Percentiles rank a stretch among this genome's conserved stretches.
Evolutionary conservation across 2,113 vertebrate species (phyloP).

Genomic region (Scalopus aquaticus): DNA sequence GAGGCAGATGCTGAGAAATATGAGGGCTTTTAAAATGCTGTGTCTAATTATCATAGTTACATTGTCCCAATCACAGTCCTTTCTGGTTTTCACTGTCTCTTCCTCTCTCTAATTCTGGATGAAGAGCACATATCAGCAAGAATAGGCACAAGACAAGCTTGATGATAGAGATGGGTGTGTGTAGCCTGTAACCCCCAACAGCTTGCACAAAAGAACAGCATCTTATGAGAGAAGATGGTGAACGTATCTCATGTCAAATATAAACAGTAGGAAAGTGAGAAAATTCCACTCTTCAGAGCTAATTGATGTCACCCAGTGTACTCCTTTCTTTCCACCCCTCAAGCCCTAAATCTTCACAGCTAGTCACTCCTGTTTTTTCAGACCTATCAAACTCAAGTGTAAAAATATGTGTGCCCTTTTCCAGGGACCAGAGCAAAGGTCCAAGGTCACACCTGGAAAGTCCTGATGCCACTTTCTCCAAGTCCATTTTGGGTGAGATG

Average conservation of each 20-base stretch:
- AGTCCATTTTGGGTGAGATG: slow-evolving; percentile 10
- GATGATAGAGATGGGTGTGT: background rate
- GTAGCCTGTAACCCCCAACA: background rate
- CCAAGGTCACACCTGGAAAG: slow-evolving; percentile 84
- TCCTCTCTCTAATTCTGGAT: background rate
- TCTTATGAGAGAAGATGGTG: background rate
- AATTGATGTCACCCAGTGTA: slow-evolving; percentile 51
- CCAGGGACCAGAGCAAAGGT: slow-evolving; percentile 68
- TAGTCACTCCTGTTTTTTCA: slow-evolving; percentile 62
- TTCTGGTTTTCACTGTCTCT: background rate
- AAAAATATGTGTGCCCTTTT: slow-evolving; percentile 80
- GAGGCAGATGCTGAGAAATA: background rate
- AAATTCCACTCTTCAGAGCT: background rate
- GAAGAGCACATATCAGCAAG: background rate
- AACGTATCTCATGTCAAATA: slow-evolving; percentile 38
- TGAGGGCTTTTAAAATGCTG: background rate
- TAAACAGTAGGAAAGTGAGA: slow-evolving; percentile 48
- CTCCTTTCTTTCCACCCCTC: slow-evolving; percentile 25
- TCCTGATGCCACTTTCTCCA: slow-evolving; percentile 62
- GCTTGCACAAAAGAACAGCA: background rate
- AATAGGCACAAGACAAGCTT: background rate
- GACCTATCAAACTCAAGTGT: slow-evolving; percentile 79
- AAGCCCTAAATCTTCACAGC: slow-evolving; percentile 54
- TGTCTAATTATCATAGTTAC: background rate
- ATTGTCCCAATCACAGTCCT: background rate